phyloP scores from a whole-genome alignment of 2,113 vertebrate species.

The Labeo catla region DNA sequence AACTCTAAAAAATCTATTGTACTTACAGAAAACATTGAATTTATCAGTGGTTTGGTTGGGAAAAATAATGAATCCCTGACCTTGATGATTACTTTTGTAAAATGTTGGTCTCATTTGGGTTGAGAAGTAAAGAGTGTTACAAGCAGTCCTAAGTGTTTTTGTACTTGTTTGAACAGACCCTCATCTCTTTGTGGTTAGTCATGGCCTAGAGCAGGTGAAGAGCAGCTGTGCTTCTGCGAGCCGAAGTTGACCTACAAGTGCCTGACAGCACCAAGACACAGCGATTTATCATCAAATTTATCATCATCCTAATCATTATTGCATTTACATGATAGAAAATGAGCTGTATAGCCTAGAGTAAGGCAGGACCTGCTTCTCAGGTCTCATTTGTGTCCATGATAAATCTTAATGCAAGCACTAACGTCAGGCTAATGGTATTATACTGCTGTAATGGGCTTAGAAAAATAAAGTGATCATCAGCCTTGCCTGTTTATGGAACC shows the following conservation, averaged over 20 bases:
- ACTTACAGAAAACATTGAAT: background rate
- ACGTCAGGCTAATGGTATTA: conserved; percentile 33
- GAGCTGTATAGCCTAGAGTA: background rate
- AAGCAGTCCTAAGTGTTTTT: background rate
- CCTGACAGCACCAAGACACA: background rate
- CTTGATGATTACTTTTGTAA: background rate
- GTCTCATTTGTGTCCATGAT: background rate
- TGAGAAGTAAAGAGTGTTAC: background rate
- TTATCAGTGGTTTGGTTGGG: background rate
- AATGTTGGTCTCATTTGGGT: background rate
- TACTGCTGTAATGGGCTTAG: conserved; percentile 3
- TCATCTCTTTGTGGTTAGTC: conserved; percentile 19
- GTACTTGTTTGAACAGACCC: conserved; percentile 10
- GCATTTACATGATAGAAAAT: conserved; percentile 20
- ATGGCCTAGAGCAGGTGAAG: conserved; percentile 35
- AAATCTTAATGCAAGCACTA: conserved; percentile 19
- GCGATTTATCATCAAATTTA: background rate
- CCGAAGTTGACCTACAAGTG: background rate
- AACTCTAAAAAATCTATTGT: background rate
- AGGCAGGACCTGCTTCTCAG: background rate
- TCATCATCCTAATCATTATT: conserved; percentile 2
- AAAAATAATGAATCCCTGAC: background rate
- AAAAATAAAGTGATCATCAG: background rate
- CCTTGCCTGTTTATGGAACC: background rate
- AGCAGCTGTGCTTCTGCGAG: conserved; percentile 40